phyloP scores from a whole-genome alignment of 1,140 invertebrate genomes.

The Goniozus legneri region DNA sequence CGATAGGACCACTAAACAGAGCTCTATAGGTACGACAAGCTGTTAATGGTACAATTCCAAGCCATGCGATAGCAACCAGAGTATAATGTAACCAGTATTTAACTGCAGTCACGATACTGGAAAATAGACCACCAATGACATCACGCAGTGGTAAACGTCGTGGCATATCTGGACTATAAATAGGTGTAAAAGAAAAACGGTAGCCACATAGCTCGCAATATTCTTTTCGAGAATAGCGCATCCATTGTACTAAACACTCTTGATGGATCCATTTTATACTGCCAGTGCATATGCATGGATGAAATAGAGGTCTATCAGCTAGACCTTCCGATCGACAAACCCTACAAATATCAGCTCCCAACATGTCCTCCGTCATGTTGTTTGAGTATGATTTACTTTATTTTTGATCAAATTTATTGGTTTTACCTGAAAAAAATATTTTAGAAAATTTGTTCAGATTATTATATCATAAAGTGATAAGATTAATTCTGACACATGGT shows the following conservation, averaged over 20 bases:
- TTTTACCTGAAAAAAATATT: too few species aligned
- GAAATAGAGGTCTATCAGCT: slow-evolving; percentile 83
- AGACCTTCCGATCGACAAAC: slow-evolving; percentile 94
- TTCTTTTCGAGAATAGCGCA: slow-evolving; percentile 95
- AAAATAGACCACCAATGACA: slow-evolving; percentile 82
- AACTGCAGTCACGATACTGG: slow-evolving; percentile 85
- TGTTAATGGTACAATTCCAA: slow-evolving; percentile 93
- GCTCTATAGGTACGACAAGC: slow-evolving; percentile 95
- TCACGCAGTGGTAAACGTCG: slow-evolving; percentile 88
- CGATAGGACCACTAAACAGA: slow-evolving; percentile 85
- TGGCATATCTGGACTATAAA: slow-evolving; percentile 99
- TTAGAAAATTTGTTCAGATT: too few species aligned
- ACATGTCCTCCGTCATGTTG: slow-evolving; percentile 57
- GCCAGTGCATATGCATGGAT: slow-evolving; percentile 98
- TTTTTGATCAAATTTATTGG: too few species aligned
- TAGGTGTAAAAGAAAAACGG: slow-evolving; percentile 96
- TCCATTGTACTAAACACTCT: slow-evolving; percentile 85
- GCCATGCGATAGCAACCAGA: slow-evolving; percentile 93
- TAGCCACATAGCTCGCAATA: slow-evolving; percentile 98
- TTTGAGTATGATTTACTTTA: too few species aligned
- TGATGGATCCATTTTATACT: slow-evolving; percentile 99
- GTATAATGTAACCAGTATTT: slow-evolving; percentile 97
- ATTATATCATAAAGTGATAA: too few species aligned
- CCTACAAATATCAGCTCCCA: slow-evolving; percentile 85
- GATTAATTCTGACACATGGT: too few species aligned